Conservation (phyloP, 2,797 vertebrate genomes). For the Neosilurus mollespiculum region DNA sequence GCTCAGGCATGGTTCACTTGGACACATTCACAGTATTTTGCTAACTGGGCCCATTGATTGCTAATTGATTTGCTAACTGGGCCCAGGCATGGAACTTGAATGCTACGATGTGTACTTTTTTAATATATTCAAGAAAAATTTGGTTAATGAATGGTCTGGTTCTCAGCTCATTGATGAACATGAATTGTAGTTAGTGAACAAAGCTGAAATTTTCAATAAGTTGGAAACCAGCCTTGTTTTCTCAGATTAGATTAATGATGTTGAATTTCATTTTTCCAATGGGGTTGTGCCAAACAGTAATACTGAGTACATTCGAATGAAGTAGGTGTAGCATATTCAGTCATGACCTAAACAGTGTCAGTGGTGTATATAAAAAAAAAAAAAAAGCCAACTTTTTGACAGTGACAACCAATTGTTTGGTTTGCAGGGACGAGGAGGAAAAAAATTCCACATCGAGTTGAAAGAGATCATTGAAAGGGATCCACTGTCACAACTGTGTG, state of each 20-base stretch:
- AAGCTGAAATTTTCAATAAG: too few species aligned
- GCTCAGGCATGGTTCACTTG: too few species aligned
- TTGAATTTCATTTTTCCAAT: not conserved
- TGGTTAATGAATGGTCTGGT: too few species aligned
- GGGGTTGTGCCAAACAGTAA: not conserved
- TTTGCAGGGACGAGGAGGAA: constrained; percentile 88
- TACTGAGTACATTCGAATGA: not conserved
- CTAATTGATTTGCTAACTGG: too few species aligned
- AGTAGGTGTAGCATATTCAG: not conserved
- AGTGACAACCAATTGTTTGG: too few species aligned
- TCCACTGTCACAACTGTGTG: constrained; percentile 93
- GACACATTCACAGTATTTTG: too few species aligned
- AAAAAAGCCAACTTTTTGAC: not conserved
- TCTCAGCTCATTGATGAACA: too few species aligned
- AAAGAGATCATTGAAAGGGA: constrained; percentile 99
- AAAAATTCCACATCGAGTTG: constrained; percentile 93
- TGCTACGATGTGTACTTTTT: too few species aligned
- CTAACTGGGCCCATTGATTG: too few species aligned
- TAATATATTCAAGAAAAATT: too few species aligned
- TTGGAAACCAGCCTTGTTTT: not conserved
- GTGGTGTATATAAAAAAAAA: not conserved
- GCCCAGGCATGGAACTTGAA: too few species aligned
- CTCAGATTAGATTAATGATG: not conserved
- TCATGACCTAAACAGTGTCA: not conserved
- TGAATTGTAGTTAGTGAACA: too few species aligned